Percentiles rank a stretch among this genome's conserved stretches.
Conservation (phyloP, 2,797 vertebrate species). For the Sternarchorhynchus goeldii region DNA sequence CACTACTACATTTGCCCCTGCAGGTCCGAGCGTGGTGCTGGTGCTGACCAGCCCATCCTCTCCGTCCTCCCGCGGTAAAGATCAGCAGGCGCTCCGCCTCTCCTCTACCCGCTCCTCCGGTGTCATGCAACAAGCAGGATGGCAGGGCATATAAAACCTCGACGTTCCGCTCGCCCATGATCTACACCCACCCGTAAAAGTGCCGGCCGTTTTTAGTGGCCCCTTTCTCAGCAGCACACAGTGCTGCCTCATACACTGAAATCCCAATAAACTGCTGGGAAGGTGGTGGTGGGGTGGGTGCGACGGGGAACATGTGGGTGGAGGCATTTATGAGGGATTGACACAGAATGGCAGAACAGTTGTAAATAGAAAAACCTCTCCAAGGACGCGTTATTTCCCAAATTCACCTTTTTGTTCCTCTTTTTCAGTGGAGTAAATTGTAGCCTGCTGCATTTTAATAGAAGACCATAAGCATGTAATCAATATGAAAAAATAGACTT, state of each 20-base stretch:
- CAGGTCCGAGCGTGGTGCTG: constrained; percentile 1
- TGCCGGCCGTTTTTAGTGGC: constrained; percentile 52
- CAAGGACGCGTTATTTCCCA: constrained; percentile 64
- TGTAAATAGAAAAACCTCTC: constrained; percentile 64
- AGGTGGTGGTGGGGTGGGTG: constrained; percentile 17
- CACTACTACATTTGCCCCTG: neutral
- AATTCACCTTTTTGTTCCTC: constrained; percentile 28
- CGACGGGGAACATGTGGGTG: constrained; percentile 11
- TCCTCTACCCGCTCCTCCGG: neutral
- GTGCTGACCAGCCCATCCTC: neutral
- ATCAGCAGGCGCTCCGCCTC: neutral
- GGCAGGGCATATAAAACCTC: constrained; percentile 44
- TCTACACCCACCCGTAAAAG: constrained; percentile 61
- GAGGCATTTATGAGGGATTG: constrained; percentile 40
- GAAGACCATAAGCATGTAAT: too few species aligned
- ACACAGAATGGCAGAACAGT: constrained; percentile 58
- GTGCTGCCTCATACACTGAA: constrained; percentile 35
- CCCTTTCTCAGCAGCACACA: constrained; percentile 49
- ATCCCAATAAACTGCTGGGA: constrained; percentile 22
- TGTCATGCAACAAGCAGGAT: constrained; percentile 13
- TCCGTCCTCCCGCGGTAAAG: neutral
- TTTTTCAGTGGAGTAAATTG: constrained; percentile 1
- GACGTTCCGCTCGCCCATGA: constrained; percentile 37
- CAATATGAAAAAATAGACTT: neutral
- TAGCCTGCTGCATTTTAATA: neutral